Evolutionary conservation across 2,888 invertebrate genomes (phyloP).

Genomic region (Drosophila aldrichi): DNA sequence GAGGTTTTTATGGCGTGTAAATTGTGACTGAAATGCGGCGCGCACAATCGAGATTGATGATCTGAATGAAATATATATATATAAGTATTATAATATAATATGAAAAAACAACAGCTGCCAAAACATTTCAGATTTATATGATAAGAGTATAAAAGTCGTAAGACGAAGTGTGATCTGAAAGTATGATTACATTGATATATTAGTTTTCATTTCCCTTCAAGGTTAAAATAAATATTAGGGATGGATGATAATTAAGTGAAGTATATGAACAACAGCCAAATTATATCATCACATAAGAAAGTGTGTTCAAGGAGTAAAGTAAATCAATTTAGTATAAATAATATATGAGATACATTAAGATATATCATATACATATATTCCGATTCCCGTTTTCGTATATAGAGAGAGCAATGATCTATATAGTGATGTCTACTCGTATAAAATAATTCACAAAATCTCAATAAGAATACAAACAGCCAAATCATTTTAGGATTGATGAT

Average conservation of each 20-base stretch:
- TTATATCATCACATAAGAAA: not conserved
- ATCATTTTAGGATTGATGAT: not conserved
- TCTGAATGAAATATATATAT: slow-evolving; percentile 1
- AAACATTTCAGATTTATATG: slow-evolving; percentile 15
- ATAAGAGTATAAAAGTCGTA: not conserved
- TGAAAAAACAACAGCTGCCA: slow-evolving; percentile 24
- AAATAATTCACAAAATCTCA: not conserved
- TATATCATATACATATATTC: no score
- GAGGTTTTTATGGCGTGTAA: slow-evolving; percentile 20
- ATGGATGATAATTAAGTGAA: not conserved
- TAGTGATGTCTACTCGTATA: not conserved
- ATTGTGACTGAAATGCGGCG: slow-evolving; percentile 18
- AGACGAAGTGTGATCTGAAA: not conserved
- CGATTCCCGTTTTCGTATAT: not conserved
- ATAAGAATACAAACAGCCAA: not conserved
- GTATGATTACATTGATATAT: not conserved
- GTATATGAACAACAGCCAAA: no score
- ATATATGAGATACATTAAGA: no score
- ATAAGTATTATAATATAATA: not conserved
- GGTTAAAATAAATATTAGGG: not conserved
- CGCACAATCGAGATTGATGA: slow-evolving; percentile 2
- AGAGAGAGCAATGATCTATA: not conserved
- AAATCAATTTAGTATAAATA: not conserved
- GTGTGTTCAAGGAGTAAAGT: not conserved
- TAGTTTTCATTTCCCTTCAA: not conserved